These are phyloP conservation scores for Drosophila aff. DNA, from an alignment of 1,140 invertebrate genomes.

Conservation along the genomic window DNA sequence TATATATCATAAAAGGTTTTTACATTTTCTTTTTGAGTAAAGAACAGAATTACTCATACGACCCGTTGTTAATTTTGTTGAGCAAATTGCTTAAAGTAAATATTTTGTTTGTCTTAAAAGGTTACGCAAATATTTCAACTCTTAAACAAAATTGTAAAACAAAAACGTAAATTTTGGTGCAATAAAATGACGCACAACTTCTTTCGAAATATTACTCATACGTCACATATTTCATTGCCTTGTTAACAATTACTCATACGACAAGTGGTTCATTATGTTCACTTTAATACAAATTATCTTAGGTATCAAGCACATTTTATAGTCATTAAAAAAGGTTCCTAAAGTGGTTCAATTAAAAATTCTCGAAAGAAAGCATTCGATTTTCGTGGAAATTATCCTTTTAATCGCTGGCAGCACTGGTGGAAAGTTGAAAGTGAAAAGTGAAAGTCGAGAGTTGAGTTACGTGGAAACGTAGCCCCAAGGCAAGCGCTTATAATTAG, in stretches of 20 bases:
- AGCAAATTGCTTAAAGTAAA: too few species aligned
- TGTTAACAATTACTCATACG: not conserved
- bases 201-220: not conserved
- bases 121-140: too few species aligned
- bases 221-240: not conserved
- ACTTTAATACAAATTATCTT: not conserved
- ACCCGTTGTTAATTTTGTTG: too few species aligned
- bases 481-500: slow-evolving; percentile 50
- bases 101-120: too few species aligned
- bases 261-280: not conserved
- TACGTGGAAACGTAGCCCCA: slow-evolving; percentile 29
- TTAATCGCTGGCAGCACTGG: not conserved
- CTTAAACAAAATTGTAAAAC: too few species aligned
- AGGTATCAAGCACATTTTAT: not conserved
- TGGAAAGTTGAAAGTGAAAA: not conserved
- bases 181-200: not conserved
- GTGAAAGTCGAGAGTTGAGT: slow-evolving; percentile 17
- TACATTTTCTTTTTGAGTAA: too few species aligned
- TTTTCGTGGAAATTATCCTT: not conserved
- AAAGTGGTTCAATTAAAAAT: not conserved
- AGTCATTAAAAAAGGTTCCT: not conserved
- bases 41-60: too few species aligned
- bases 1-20: too few species aligned
- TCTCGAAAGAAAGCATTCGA: not conserved
- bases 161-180: not conserved